These are phyloP conservation scores for Labeo rohita DNA, from an alignment of 2,113 vertebrate species.

Conservation along the genomic window DNA sequence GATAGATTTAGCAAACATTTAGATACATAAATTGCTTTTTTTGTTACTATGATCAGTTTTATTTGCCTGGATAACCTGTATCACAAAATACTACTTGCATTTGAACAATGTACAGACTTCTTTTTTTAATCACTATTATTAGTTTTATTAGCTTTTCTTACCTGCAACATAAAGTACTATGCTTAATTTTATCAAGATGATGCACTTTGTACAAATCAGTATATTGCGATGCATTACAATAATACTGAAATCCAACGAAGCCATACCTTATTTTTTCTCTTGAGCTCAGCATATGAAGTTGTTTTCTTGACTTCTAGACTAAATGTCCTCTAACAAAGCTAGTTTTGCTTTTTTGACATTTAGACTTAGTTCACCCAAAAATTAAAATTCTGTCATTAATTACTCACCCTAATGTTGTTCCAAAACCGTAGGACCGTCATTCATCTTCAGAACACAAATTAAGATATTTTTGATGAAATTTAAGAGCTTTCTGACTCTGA, in stretches of 20 bases:
- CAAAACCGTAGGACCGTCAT: too few species aligned
- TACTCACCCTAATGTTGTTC: too few species aligned
- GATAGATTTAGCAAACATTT: not conserved
- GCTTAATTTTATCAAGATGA: not conserved
- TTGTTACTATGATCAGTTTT: not conserved
- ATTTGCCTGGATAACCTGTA: too few species aligned
- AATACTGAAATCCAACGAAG: too few species aligned
- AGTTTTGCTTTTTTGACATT: too few species aligned
- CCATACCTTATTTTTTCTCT: not conserved
- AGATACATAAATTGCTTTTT: not conserved
- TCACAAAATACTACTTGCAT: too few species aligned
- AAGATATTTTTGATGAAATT: too few species aligned
- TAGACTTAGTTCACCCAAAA: too few species aligned
- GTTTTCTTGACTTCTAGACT: not conserved
- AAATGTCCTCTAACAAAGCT: not conserved
- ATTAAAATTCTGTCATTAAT: too few species aligned
- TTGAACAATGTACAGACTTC: too few species aligned
- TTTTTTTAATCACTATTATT: not conserved
- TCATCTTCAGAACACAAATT: too few species aligned
- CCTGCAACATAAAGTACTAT: not conserved
- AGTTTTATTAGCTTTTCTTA: not conserved
- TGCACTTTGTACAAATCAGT: not conserved
- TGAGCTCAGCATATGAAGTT: not conserved
- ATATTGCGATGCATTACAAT: not conserved
- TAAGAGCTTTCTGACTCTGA: too few species aligned